phyloP scores from a whole-genome alignment of 2,797 vertebrate genomes.

The Chaenodraco wilsoni region DNA sequence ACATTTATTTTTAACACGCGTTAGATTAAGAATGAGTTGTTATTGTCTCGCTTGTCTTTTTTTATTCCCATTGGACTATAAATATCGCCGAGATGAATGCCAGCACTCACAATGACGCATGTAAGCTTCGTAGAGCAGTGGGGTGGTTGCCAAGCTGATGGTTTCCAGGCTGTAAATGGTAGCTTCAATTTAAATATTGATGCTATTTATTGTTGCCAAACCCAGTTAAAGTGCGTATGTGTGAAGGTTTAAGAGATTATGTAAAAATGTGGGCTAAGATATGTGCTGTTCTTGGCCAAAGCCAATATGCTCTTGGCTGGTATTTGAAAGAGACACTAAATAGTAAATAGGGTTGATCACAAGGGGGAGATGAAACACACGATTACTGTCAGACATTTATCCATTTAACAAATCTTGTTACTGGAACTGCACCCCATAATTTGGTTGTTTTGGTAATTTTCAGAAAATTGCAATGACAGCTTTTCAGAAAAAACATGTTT shows the following conservation, averaged over 20 bases:
- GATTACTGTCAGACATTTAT: constrained; percentile 24
- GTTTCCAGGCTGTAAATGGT: constrained; percentile 52
- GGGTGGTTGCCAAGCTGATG: constrained; percentile 45
- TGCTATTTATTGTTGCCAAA: constrained; percentile 57
- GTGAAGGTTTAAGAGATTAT: constrained; percentile 62
- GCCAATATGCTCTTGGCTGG: constrained; percentile 46
- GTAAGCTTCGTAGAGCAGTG: constrained; percentile 26
- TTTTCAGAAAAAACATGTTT: neutral
- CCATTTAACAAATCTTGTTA: constrained; percentile 16
- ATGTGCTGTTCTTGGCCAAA: constrained; percentile 38
- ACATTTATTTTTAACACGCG: neutral
- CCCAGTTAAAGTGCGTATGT: constrained; percentile 63
- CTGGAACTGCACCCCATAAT: neutral
- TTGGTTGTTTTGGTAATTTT: neutral
- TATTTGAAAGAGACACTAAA: constrained; percentile 41
- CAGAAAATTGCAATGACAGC: neutral
- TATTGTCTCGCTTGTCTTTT: constrained; percentile 18
- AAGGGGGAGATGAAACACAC: constrained; percentile 31
- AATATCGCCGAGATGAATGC: constrained; percentile 18
- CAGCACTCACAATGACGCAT: constrained; percentile 68
- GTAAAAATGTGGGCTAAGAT: constrained; percentile 66
- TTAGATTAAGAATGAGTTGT: neutral
- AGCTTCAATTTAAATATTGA: constrained; percentile 40
- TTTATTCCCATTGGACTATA: constrained; percentile 29
- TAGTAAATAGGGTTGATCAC: constrained; percentile 47